Base-by-base conservation (phyloP, 2,888 invertebrate genomes). In the Parnassius smintheus region DNA sequence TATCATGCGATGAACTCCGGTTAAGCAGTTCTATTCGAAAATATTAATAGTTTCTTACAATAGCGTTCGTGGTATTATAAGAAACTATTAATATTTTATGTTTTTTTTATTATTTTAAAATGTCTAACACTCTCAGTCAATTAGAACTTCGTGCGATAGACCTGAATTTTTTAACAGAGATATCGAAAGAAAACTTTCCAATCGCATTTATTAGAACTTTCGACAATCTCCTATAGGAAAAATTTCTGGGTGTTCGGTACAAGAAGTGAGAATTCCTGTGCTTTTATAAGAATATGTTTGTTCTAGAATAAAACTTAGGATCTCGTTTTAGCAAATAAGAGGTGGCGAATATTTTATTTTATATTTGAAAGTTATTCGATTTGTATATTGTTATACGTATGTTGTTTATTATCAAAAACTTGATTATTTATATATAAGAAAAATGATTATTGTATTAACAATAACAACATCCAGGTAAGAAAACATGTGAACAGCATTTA, bases 161-260 rank as follows among this genome's bases (percentile, higher is more conserved):
- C 57, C 52, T 62, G 58, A 84, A 85, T 86, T 84, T 86, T 79
- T 80, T 78, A 78, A 75, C 76, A 68, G 75, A 75, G 76, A 78
- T 77, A 81, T 79, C 80, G 79, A 77, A 77, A 76, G 78, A 70
- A 82, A 89, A 88, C 83, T 87, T 87, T 78, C 75, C 84, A 85
- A 88, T 88, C 82, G 81, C 83, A 84, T 85, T 83, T 78, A 78
- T 83, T 83, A 82, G 77, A 70, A 75, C 76, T 80, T 76, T 81
- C 85, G 86, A 85, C 85, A 83, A 85, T 81, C 86, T 83, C 87
- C 80, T 66, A 81, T 73, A 78, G 83, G 83, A 82, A 86, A 86
- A 82, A 59, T 58, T 45, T 54, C 49, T 48, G 41, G 13, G 59
- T 59, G 62, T 85, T 85, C 81, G 76, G 71, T 82, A 81, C 76